These are phyloP conservation scores for Cryptophagus acutangulus DNA, from an alignment of 2,888 invertebrate species.

Conservation along the genomic window DNA sequence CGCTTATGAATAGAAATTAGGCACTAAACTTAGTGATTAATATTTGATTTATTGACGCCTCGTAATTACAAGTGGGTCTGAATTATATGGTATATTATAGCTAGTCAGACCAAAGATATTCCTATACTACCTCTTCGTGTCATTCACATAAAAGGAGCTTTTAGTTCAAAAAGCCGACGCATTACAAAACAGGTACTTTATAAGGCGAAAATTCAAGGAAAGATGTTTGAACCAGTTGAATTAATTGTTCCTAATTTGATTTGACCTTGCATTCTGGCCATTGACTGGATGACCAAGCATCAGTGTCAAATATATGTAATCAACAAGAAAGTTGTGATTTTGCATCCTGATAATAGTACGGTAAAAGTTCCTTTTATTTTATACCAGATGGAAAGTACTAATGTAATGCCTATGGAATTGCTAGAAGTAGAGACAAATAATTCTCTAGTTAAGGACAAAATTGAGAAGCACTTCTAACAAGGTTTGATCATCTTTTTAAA, in stretches of 20 bases:
- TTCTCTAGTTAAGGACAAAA: background rate
- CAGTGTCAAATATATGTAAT: background rate
- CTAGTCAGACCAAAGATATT: background rate
- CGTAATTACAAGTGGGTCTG: too few relatives aligned
- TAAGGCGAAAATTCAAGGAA: background rate
- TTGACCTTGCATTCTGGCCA: background rate
- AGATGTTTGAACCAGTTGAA: background rate
- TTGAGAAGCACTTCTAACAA: background rate
- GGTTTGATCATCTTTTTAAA: background rate
- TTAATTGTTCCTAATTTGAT: background rate
- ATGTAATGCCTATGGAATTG: background rate
- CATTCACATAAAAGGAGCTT: background rate
- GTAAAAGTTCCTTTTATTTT: background rate
- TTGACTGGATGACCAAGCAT: background rate
- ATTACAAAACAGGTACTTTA: background rate
- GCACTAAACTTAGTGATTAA: too few relatives aligned
- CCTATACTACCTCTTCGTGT: background rate
- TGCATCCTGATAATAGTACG: background rate
- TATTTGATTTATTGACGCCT: too few relatives aligned
- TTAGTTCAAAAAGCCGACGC: background rate
- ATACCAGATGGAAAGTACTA: background rate
- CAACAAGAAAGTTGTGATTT: background rate
- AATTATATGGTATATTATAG: background rate
- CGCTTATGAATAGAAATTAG: too few relatives aligned
- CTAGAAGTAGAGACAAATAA: background rate